Base-by-base conservation (phyloP, 2,113 vertebrate genomes). In the Mustelus asterias region DNA sequence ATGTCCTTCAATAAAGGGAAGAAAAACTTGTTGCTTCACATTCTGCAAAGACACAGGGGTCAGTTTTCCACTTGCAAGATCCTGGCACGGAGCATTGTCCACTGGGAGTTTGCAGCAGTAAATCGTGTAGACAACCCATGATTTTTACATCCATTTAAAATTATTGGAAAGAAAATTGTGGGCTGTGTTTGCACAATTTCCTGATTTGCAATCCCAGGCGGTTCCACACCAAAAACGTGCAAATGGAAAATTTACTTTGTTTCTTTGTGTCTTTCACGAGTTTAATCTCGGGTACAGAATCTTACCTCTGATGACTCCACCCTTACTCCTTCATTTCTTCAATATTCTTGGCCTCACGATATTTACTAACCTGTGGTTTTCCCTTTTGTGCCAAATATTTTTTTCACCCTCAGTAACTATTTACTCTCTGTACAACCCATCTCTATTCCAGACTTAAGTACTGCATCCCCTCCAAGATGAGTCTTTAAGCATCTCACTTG, bases 191-290 rank as follows among this genome's bases (percentile, higher is more conserved):
- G 60, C 89, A 93, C 89, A 67, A 65, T 93, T 93, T 93, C 89
- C 89, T 65, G 89, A 92, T 93, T 41, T 93, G 89, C 89, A 93
- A 22, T 93, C 89, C 89, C 89, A 37, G 11, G 33, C n/a, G 89
- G 89, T 11, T 67, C 33, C 89, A 93, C 1, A 33, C 89, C 60
- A 93, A 33, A 10, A 41, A 60, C 60, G 37, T 65, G 60, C 60
- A 65, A 93, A 63, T n/a, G n/a, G 60, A 93, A 65, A 65, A 93
- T 93, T 37, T 93, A n/a, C 60, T 93, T n/a, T 22, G 8, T 37
- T 37, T 44, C 60, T 65, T 93, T 16, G 22, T 92, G 33, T 65
- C 33, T 65, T 63, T 65, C 89, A 67, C 18, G n/a, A 16, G 89
- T 65, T 33, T 93, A 37, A 93, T 65, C 33, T 67, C 9, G 60